Base-by-base conservation (phyloP, 2,113 vertebrate species). In the Ochotona curzoniae region DNA sequence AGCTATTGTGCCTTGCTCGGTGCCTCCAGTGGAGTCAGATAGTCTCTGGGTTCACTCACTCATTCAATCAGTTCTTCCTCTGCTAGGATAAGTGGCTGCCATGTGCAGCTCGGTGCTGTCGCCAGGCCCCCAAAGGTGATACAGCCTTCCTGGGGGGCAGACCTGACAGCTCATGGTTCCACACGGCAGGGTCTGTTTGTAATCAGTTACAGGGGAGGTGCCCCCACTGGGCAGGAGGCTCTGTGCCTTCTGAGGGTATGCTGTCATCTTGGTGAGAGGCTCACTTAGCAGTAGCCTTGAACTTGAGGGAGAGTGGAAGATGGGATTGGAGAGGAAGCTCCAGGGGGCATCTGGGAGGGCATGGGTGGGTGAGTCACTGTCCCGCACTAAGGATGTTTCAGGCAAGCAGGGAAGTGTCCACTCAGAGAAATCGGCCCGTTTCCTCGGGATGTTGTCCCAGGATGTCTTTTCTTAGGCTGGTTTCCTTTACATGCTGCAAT, bases 401-500 rank as follows among this genome's bases (percentile, higher is more conserved):
- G 91, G 84, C 57, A 86, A 60, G 20, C 32, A 63, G 79, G 89
- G 66, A 93, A 80, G 49, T 5, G 13, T 74, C 35, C 51, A 35
- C 38, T 13, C 80, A 78, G 89, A 94, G 93, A 91, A 74, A 57
- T 91, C 61, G 47, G 80, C 76, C 44, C 4, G 1, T 66, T 96
- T 97, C 95, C 95, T 93, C 0, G 61, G 82, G 85, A 82, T 84
- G 84, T 91, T 83, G 75, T 76, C 49, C 69, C 0, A 38, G 51
- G 23, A 76, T 88, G 66, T 96, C 87, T 81, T 93, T 83, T 63
- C 93, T 86, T n/a, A 20, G n/a, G 66, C 83, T 61, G 18, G 86
- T 87, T 96, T 97, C 95, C 95, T 95, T 94, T 70, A 87, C 95
- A 95, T 84, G 91, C 78, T 47, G 21, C 28, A 74, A 18, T 93